Percentiles rank a stretch among this genome's conserved stretches.
Conservation (phyloP, 2,113 vertebrate genomes). For the Hypocryptadius cinnamomeus region DNA sequence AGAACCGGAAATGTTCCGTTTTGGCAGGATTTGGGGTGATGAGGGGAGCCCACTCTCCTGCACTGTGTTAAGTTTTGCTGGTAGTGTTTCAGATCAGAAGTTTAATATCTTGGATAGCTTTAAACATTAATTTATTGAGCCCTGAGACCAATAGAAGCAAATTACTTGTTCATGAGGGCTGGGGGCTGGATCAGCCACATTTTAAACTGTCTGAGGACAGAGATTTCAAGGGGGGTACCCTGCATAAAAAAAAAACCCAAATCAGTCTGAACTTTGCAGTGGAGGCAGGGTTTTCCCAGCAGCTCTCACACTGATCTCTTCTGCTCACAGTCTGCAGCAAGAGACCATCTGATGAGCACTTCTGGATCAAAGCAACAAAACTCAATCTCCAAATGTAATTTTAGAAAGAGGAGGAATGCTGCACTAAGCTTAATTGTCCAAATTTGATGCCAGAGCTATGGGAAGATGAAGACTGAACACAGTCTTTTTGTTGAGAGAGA, state of each 20-base stretch:
- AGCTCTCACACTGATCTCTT: not conserved
- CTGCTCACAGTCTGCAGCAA: not conserved
- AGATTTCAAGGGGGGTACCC: not conserved
- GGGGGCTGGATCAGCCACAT: not conserved
- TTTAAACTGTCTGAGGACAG: not conserved
- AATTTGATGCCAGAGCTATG: not conserved
- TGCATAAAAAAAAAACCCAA: not conserved
- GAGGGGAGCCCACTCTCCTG: not conserved
- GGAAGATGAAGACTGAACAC: not conserved
- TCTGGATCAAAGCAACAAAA: not conserved
- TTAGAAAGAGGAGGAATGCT: not conserved
- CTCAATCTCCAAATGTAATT: not conserved
- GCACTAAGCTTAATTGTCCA: not conserved
- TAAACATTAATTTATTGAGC: not conserved
- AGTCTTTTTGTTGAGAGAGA: not conserved
- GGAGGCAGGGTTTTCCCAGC: not conserved
- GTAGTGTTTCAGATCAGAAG: not conserved
- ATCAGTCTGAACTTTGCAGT: not conserved
- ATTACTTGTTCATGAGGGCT: not conserved
- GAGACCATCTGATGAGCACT: not conserved
- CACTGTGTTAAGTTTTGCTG: accelerated
- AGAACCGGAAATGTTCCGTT: not conserved
- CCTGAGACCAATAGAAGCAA: not conserved
- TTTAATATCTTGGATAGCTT: not conserved
- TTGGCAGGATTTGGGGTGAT: not conserved